Conservation (phyloP, 2,113 vertebrate genomes). For the Eupsittula cactorum region DNA sequence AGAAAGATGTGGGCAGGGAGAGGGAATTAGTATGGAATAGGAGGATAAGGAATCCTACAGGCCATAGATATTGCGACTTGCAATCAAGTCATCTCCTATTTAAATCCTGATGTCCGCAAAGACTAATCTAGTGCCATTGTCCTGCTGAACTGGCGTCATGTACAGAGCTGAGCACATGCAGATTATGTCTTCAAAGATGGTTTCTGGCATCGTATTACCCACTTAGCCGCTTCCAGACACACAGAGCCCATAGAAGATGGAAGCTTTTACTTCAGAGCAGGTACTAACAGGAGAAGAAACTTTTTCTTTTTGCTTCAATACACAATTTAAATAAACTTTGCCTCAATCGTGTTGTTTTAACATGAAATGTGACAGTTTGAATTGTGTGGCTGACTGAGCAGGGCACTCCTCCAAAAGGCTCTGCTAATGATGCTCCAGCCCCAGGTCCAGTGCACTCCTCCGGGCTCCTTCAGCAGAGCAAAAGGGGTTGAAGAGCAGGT, state of each 20-base stretch:
- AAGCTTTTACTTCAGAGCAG: background rate
- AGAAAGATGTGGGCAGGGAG: background rate
- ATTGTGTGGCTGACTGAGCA: background rate
- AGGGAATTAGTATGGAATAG: background rate
- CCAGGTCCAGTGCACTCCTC: background rate
- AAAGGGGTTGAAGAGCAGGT: background rate
- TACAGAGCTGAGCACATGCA: background rate
- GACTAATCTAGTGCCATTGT: background rate
- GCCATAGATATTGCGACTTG: rapidly evolving
- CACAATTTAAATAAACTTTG: background rate
- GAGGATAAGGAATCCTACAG: background rate
- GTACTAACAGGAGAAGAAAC: background rate
- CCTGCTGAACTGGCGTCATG: background rate
- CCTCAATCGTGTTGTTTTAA: background rate
- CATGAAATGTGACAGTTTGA: background rate
- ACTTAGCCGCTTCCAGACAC: background rate
- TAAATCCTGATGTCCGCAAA: background rate
- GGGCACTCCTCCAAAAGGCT: background rate
- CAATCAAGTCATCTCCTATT: background rate
- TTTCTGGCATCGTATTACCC: background rate
- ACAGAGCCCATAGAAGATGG: background rate
- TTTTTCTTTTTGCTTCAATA: background rate
- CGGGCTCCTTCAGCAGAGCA: rapidly evolving
- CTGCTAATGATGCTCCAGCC: background rate
- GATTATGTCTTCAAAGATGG: background rate